Evolutionary conservation across 2,113 vertebrate genomes (phyloP), one percentile per base, ranked within the genome.

Genomic region (Acanthisitta chloris): DNA sequence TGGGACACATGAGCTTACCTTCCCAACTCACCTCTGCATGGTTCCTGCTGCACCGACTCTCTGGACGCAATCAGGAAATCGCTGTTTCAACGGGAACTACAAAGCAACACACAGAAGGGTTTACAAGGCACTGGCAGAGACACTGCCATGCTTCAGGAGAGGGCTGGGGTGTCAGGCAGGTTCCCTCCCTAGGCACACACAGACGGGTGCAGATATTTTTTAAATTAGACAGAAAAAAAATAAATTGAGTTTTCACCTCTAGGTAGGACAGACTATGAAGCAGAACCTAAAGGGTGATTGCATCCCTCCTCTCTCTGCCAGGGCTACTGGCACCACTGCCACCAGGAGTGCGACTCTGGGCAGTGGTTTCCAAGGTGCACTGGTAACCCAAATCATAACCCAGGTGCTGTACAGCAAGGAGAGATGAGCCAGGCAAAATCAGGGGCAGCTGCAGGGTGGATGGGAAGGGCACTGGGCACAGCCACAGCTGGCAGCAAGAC

Each of bases 1-100:
- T 21, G 1, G 7, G 67, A 25, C 16, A 36, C 1, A 2, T 0
- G 3, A 34, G 28, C 95, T 97, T 79, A 97, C 94, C 90, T 97
- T 82, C 38, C 81, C 62, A n/a, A 86, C 94, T 91, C 78, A 96
- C 95, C 96, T 97, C 3, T 4, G 70, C 71, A 6, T 5, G 2
- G 67, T 55, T 92, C 80, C 76, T 43, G 6, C 67, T 8, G 70
- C 17, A 10, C 1, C 0, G 55, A 7, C 20, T n/a, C 55, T 29
- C 31, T 3, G 38, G 45, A 34, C 71, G 62, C 13, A 8, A 6
- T 15, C 62, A 43, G 64, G 62, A 49, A 11, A 16, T 4, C 1
- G 0, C 61, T 42, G 40, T 18, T 66, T 28, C 81, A 40, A 3
- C 1, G 24, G 48, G 64, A 93, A 28, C 96, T 97, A 23, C 42